These are phyloP conservation scores for Euzophera pinguis DNA, from an alignment of 2,888 invertebrate species.

Conservation along the genomic window DNA sequence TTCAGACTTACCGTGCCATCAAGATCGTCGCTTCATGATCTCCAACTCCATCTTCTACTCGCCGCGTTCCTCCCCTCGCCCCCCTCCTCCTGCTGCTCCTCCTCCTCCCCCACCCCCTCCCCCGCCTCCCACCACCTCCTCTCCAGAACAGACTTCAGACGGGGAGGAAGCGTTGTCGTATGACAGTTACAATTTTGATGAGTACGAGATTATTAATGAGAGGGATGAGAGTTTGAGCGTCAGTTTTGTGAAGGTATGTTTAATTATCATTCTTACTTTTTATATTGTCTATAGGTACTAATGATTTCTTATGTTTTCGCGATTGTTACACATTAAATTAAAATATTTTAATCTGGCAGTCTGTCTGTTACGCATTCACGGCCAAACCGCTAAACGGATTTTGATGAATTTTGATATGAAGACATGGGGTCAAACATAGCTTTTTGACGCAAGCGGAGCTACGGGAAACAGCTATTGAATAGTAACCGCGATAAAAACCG, in stretches of 20 bases:
- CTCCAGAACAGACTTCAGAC: constrained; percentile 36
- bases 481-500: no score
- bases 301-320: no score
- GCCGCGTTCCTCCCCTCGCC: constrained; percentile 20
- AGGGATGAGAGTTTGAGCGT: constrained; percentile 43
- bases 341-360: no score
- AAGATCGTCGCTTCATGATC: constrained; percentile 50
- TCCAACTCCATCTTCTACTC: constrained; percentile 61
- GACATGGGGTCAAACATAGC: no score
- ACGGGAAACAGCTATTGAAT: no score
- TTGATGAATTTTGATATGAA: no score
- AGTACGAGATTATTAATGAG: constrained; percentile 63
- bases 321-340: no score
- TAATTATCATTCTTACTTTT: background rate
- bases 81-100: constrained; percentile 16
- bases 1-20: constrained; percentile 69
- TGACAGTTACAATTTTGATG: constrained; percentile 61
- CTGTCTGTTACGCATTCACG: no score
- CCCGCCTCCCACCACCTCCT: constrained; percentile 9
- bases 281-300: no score
- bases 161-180: constrained; percentile 59
- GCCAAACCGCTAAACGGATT: no score
- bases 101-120: constrained; percentile 1
- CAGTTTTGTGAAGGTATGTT: constrained; percentile 26
- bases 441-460: no score